A percentile compares a stretch with the other conserved stretches of the same genome.
Conservation (phyloP, 1,140 invertebrate genomes). For the Megathymus violae region DNA sequence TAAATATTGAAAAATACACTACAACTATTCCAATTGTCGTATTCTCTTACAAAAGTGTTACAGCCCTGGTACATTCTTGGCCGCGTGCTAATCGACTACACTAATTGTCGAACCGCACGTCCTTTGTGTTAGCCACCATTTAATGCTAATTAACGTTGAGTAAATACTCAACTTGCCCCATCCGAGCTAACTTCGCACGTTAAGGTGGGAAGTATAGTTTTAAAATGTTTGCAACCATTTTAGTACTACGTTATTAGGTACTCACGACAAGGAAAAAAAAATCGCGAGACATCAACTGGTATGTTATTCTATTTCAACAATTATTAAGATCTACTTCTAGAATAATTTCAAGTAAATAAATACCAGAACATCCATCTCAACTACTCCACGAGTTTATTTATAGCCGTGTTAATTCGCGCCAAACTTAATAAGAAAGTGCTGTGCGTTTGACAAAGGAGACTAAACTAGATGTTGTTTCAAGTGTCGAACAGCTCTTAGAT, state of each 20-base stretch:
- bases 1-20: too few species aligned
- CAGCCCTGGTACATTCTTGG: conserved; percentile 62
- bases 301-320: too few species aligned
- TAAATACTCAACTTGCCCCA: conserved; percentile 5
- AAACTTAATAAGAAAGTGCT: conserved; percentile 9
- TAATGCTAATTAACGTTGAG: conserved; percentile 24
- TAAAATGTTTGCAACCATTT: not conserved
- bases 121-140: conserved; percentile 34
- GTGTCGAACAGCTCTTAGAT: conserved; percentile 34
- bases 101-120: conserved; percentile 50
- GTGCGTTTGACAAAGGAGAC: conserved; percentile 5
- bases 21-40: not conserved
- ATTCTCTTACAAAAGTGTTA: not conserved
- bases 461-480: conserved; percentile 31
- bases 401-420: too few species aligned
- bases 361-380: too few species aligned
- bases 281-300: too few species aligned
- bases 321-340: too few species aligned
- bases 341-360: too few species aligned
- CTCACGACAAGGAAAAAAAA: not conserved
- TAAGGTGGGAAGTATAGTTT: not conserved
- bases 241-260: not conserved
- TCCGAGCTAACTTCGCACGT: conserved; percentile 5
- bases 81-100: conserved; percentile 70
- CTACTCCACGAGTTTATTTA: too few species aligned